Base-by-base conservation (phyloP, 2,888 invertebrate genomes). In the Agrotis exclamationis region DNA sequence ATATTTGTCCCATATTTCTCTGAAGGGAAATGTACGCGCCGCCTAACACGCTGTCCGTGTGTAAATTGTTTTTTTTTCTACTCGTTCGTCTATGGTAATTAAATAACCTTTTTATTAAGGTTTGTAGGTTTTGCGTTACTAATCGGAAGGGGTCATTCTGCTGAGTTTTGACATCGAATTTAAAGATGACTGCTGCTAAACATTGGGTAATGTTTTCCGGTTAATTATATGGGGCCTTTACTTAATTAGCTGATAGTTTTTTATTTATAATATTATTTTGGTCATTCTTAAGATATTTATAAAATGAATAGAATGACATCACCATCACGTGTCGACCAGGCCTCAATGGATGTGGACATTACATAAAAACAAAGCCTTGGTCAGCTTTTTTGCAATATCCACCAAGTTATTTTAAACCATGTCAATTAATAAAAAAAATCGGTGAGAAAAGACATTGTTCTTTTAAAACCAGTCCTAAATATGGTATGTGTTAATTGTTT, bases 401-500 rank as follows among this genome's bases (percentile, higher is more conserved):
- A 73, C 24, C 24, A 62, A 67, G 62, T 48, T 70, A 70, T 69
- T 73, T 66, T 51, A 76, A 75, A 71, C 67, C 67, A 73, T 72
- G 67, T 68, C 65, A 74, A 76, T 76, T 68, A 57, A n/a, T n/a
- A 48, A 81, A 80, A 74, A 39, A 76, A 83, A 75, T 63, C 45
- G 24, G 64, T 82, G 79, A 57, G 83, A 83, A 73, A 63, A 69
- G 16, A 75, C 75, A 75, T 83, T 74, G 85, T 84, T 80, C 63
- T 66, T 70, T 70, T 66, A 67, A 70, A 79, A 79, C 80, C 74
- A 67, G 80, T 82, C 77, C 70, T 60, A 72, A 85, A 87, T 82
- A 82, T 85, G 85, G 85, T 80, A 73, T 72, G 85, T 76, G 83
- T 79, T 81, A 87, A 88, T 86, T 86, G 78, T 85, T 85, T 78